Conservation (phyloP, 2,113 vertebrate genomes). For the Aythya baeri region DNA sequence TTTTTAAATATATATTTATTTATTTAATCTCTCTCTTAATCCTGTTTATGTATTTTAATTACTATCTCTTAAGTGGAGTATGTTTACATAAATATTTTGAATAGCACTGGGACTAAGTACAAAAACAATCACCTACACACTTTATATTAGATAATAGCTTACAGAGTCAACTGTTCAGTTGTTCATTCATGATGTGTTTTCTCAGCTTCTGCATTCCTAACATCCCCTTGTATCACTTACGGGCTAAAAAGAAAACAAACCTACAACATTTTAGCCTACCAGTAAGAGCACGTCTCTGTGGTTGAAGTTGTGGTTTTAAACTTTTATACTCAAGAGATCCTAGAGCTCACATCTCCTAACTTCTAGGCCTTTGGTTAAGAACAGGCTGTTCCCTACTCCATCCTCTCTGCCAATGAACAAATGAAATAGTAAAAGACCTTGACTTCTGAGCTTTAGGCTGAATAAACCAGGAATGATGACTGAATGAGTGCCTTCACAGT, state of each 20-base stretch:
- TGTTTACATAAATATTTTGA: not conserved
- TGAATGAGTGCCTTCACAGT: not conserved
- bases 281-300: not conserved
- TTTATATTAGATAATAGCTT: not conserved
- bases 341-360: not conserved
- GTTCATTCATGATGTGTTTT: not conserved
- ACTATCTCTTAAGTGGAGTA: not conserved
- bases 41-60: not conserved
- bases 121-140: not conserved
- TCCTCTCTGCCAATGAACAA: not conserved
- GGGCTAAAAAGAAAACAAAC: not conserved
- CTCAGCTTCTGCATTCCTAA: not conserved
- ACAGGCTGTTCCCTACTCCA: not conserved
- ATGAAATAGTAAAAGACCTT: not conserved
- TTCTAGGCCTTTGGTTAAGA: not conserved
- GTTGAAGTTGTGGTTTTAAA: not conserved
- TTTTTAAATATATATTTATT: too few relatives aligned
- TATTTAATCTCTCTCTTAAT: not conserved
- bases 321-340: fast-evolving
- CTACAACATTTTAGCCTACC: not conserved
- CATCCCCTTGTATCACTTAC: not conserved
- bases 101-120: not conserved
- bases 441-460: not conserved
- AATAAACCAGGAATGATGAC: not conserved
- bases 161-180: not conserved